Base-by-base conservation (phyloP, 1,140 invertebrate genomes). In the Rhyacophila brunnea region DNA sequence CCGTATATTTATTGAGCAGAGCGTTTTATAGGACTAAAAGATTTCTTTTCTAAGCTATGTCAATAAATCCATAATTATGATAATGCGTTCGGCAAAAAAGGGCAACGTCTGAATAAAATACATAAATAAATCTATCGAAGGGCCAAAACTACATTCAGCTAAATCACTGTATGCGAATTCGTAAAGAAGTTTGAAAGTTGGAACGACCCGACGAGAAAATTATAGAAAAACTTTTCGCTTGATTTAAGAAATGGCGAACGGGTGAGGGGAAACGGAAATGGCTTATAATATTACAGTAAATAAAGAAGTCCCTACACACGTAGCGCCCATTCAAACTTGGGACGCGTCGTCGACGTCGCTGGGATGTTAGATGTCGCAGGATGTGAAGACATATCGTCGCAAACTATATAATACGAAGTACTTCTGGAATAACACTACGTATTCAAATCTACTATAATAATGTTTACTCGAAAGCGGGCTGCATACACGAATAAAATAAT, bases 201-300 rank as follows among this genome's bases (percentile, higher is more conserved):
- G 14, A 59, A 59, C 43, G 49, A 53, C 44, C 44, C 17, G 57
- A 52, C 57, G 45, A 52, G 40, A 60, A 55, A 55, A 60, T 55
- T 55, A 60, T 56, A 60, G 51, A 54, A 49, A 55, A 60, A 60
- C 46, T 58, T 58, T 57, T 17, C 20, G 35, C 20, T 18, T 44
- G 45, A 43, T 47, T 60, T 54, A 15, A 28, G 36, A 15, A 46
- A 52, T 13, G 15, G 28, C 20, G 45, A 38, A 35, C n/a, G 38
- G 14, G 19, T 40, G 34, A 13, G 35, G 47, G 47, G 53, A n/a
- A 10, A 11, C 11, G 28, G 40, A 19, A 28, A 28, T 36, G 47
- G 28, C 56, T 50, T 59, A 53, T 53, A 38, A 59, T 53, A 59
- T 59, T 54, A 43, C 43, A 55, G 50, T 60, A 60, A 60, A 60